Conservation (phyloP, 53 echinoderm and acorn worm genomes). For the Temnopleurus reevesii region DNA sequence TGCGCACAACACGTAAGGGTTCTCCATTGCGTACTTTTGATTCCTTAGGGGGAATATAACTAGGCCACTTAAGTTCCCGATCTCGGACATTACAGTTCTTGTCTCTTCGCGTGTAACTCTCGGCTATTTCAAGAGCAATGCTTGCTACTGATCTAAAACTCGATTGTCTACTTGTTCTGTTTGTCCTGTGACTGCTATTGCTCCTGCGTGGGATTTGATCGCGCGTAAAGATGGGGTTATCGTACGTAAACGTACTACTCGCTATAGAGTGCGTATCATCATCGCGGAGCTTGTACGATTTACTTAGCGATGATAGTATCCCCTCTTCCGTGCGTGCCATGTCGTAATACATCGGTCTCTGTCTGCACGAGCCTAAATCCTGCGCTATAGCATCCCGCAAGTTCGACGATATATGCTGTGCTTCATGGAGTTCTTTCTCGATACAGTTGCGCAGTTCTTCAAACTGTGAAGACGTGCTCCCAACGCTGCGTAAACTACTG, state of each 20-base stretch:
- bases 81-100: slow-evolving; percentile 37
- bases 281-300: slow-evolving; percentile 73
- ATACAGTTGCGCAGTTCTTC: slow-evolving; percentile 81
- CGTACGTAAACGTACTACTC: slow-evolving; percentile 89
- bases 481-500: slow-evolving; percentile 69
- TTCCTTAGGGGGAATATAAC: slow-evolving; percentile 75
- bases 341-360: slow-evolving; percentile 86
- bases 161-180: slow-evolving; percentile 74
- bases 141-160: slow-evolving; percentile 94
- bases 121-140: slow-evolving; percentile 73
- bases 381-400: slow-evolving; percentile 82
- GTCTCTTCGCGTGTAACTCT: slow-evolving; percentile 53
- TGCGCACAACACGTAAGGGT: slow-evolving; percentile 62
- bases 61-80: slow-evolving; percentile 71
- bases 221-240: slow-evolving; percentile 88
- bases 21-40: slow-evolving; percentile 54
- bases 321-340: slow-evolving; percentile 86
- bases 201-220: slow-evolving; percentile 61
- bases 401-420: slow-evolving; percentile 81
- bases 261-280: slow-evolving; percentile 62
- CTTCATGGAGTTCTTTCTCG: slow-evolving; percentile 81
- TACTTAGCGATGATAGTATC: slow-evolving; percentile 74
- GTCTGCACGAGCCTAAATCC: slow-evolving; percentile 77
- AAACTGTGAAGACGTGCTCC: slow-evolving; percentile 65
- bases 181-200: slow-evolving; percentile 50